Evolutionary conservation across 37 sponge, comb jelly and placozoan genomes (phyloP).

Genomic region (Hormiphora californensis): DNA sequence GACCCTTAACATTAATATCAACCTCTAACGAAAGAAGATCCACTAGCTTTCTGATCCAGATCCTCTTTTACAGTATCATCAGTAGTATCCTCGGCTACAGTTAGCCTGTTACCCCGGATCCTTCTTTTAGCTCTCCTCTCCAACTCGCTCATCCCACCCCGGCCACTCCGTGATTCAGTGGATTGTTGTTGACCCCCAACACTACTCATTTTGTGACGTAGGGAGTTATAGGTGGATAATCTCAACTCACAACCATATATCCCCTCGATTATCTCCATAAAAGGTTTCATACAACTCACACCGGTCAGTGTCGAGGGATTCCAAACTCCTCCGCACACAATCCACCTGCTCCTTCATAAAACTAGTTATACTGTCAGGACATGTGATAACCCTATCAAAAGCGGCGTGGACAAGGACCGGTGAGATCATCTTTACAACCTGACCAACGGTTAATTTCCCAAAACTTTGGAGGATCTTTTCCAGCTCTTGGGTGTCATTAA

Average conservation of each 20-base stretch:
- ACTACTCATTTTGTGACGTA: neutral
- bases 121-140: neutral
- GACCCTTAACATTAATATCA: too few relatives aligned
- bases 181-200: neutral
- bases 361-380: neutral
- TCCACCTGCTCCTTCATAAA: neutral
- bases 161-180: neutral
- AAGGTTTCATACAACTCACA: too few relatives aligned
- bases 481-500: constrained; percentile 94
- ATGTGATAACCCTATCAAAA: neutral
- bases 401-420: constrained; percentile 13
- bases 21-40: too few relatives aligned
- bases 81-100: too few relatives aligned
- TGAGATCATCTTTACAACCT: neutral
- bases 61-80: too few relatives aligned
- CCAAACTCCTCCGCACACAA: too few relatives aligned
- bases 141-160: neutral
- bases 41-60: too few relatives aligned
- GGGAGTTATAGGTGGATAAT: neutral
- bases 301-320: too few relatives aligned
- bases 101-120: too few relatives aligned
- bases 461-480: constrained; percentile 68
- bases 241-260: neutral
- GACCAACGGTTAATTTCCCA: neutral
- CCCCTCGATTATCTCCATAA: neutral